A percentile compares a stretch with the other conserved stretches of the same genome.
phyloP scores from a whole-genome alignment of 2,113 vertebrate genomes.

The Brachyistius frenatus region DNA sequence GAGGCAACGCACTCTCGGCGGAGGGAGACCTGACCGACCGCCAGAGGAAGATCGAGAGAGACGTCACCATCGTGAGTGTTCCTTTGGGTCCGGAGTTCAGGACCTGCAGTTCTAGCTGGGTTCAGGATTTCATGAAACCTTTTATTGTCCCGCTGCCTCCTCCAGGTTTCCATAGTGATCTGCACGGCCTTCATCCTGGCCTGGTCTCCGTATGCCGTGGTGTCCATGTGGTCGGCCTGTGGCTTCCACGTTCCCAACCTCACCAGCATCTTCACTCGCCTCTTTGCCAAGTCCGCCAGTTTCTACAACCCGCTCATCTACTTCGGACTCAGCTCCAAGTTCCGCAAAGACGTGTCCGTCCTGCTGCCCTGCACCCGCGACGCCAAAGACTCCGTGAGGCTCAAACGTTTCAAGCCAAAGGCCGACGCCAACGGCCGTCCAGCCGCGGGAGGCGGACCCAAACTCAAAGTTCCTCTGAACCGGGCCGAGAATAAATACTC shows the following conservation, averaged over 20 bases:
- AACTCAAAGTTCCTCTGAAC: conserved; percentile 25
- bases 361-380: conserved; percentile 83
- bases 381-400: conserved; percentile 78
- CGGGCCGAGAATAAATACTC: conserved; percentile 57
- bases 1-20: conserved; percentile 80
- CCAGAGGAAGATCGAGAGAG: conserved; percentile 85
- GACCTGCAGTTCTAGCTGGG: background rate
- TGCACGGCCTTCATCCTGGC: conserved; percentile 88
- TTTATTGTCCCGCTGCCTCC: background rate
- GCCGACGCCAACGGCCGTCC: conserved; percentile 50
- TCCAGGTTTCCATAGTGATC: conserved; percentile 85
- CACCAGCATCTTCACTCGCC: conserved; percentile 86
- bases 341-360: conserved; percentile 82
- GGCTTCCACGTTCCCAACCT: conserved; percentile 84
- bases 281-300: conserved; percentile 88
- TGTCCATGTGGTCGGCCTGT: conserved; percentile 86
- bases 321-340: conserved; percentile 91
- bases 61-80: conserved; percentile 82
- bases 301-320: conserved; percentile 91
- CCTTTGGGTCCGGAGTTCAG: too few species aligned
- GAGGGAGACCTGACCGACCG: conserved; percentile 82
- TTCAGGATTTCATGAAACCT: background rate
- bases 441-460: conserved; percentile 1
- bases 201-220: conserved; percentile 87
- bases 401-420: conserved; percentile 85